Evolutionary conservation across 2,113 vertebrate genomes (phyloP), one percentile per base, ranked within the genome.

Genomic region (Colaptes auratus): DNA sequence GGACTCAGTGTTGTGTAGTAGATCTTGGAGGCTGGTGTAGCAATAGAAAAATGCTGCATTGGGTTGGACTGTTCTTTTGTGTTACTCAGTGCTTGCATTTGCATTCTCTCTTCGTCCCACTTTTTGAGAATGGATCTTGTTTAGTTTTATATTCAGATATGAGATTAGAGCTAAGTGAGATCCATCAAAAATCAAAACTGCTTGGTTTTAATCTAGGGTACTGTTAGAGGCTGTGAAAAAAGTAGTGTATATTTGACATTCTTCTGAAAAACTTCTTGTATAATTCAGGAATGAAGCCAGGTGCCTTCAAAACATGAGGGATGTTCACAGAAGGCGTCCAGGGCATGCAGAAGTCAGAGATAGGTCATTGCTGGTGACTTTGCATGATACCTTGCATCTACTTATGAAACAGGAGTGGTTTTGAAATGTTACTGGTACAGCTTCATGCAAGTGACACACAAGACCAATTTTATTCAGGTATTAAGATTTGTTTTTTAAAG

Each of bases 251-350:
- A 21, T 92, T 92, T 94, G 77, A 80, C 12, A 12, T 89, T 76
- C 9, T 88, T 75, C 86, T 96, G 87, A 76, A 74, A 90, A 79
- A 86, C 50, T 44, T 67, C 20, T 89, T 61, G 15, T 39, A 5
- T 65, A 64, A 65, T 80, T 90, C 8, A 48, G 66, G 86, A 90
- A 60, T 44, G 65, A 89, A 93, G 78, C 91, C 75, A 92, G 74
- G 12, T 33, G 14, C 69, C 58, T 92, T 90, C 80, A 92, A 36
- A 95, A 82, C 59, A 64, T 20, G 35, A 67, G 71, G 66, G 33
- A 56, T 63, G 25, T n/a, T 52, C 42, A 64, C 39, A 14, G 35
- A 86, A 56, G 25, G 63, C 83, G 48, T 90, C 82, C 36, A 72
- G 77, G 74, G n/a, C 75, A 65, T 87, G 73, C 73, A 60, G 60